Evolutionary conservation across 2,113 vertebrate genomes (phyloP).

Genomic region (Syngnathus typhle): DNA sequence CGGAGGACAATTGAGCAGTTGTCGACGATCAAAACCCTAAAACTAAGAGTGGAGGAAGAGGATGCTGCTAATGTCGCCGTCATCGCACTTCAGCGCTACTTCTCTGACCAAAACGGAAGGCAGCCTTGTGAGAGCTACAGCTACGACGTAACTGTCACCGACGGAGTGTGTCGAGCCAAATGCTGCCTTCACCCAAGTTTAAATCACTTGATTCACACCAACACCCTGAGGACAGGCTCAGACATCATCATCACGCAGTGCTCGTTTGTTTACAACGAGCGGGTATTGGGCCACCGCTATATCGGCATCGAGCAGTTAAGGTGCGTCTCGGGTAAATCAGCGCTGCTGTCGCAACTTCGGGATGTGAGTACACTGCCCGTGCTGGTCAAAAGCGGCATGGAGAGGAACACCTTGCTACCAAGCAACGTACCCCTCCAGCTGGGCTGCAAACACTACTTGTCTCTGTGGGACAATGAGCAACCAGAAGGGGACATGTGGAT

Average conservation of each 20-base stretch:
- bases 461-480: slow-evolving; percentile 88
- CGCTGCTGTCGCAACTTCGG: neutral
- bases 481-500: slow-evolving; percentile 78
- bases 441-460: slow-evolving; percentile 74
- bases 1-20: slow-evolving; percentile 41
- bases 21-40: slow-evolving; percentile 28
- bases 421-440: slow-evolving; percentile 65
- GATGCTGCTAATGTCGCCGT: slow-evolving; percentile 40
- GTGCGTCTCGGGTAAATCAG: slow-evolving; percentile 4
- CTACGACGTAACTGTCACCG: slow-evolving; percentile 76
- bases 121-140: slow-evolving; percentile 25
- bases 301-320: slow-evolving; percentile 69
- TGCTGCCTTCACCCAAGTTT: slow-evolving; percentile 69
- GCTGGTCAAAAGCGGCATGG: slow-evolving; percentile 37
- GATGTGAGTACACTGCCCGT: slow-evolving; percentile 36
- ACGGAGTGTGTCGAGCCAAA: slow-evolving; percentile 68
- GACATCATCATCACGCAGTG: slow-evolving; percentile 65
- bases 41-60: slow-evolving; percentile 8
- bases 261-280: slow-evolving; percentile 76
- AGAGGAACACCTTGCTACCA: slow-evolving; percentile 30
- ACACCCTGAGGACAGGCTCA: slow-evolving; percentile 70
- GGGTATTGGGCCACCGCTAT: slow-evolving; percentile 65
- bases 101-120: slow-evolving; percentile 20
- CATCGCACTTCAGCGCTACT: slow-evolving; percentile 45
- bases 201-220: slow-evolving; percentile 67